Conservation (phyloP, 1,140 invertebrate genomes). For the Bombus pyrosoma region DNA sequence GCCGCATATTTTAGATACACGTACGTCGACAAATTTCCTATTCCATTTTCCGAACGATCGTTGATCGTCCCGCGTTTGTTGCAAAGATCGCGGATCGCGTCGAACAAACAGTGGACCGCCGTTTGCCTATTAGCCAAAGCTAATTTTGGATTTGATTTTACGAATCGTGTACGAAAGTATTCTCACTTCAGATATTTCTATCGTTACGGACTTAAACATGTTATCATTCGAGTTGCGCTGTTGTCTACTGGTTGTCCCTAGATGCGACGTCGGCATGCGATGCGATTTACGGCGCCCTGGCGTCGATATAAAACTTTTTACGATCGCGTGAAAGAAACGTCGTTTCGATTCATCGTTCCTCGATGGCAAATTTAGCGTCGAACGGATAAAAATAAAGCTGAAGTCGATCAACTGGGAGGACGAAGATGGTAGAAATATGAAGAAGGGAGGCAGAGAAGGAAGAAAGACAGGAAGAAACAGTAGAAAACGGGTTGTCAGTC, state of each 20-base stretch:
- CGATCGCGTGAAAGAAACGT: constrained; percentile 11
- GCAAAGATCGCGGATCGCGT: background rate
- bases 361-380: background rate
- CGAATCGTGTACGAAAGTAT: too few relatives aligned
- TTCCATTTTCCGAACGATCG: background rate
- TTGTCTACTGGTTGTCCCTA: too few relatives aligned
- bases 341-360: background rate
- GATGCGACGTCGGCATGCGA: too few relatives aligned
- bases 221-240: too few relatives aligned
- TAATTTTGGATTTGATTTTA: too few relatives aligned
- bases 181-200: too few relatives aligned
- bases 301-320: constrained; percentile 18
- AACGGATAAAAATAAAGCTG: background rate
- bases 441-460: too few relatives aligned
- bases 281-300: too few relatives aligned
- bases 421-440: constrained; percentile 10
- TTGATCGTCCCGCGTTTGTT: background rate
- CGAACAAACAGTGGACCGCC: background rate
- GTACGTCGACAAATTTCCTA: background rate
- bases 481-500: constrained; percentile 4
- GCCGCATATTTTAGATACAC: too few relatives aligned
- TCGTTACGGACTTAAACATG: too few relatives aligned
- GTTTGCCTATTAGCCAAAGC: too few relatives aligned
- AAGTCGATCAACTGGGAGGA: background rate
- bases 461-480: background rate